Evolutionary conservation across 2,888 invertebrate species (phyloP).

Genomic region (Clitarchus hookeri): DNA sequence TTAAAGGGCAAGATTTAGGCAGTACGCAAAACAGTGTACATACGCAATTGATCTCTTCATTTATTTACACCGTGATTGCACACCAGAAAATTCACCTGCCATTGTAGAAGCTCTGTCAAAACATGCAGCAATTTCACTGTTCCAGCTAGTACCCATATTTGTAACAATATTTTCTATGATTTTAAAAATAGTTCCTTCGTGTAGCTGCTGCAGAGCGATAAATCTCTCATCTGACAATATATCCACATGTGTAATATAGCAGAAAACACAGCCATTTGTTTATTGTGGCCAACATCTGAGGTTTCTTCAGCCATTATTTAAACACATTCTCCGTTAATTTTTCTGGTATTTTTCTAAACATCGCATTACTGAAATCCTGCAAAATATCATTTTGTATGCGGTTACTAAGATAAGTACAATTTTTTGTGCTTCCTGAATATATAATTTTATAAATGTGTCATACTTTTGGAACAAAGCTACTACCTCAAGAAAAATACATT

Average conservation of each 20-base stretch:
- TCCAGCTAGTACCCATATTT: not conserved
- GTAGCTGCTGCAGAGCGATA: not conserved
- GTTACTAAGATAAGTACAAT: not conserved
- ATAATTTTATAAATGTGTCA: slow-evolving; percentile 11
- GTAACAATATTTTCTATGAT: not conserved
- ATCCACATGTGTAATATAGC: not conserved
- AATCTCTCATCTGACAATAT: not conserved
- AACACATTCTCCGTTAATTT: not conserved
- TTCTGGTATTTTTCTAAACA: not conserved
- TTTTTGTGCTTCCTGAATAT: not conserved
- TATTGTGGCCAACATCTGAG: not conserved
- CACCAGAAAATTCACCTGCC: not conserved
- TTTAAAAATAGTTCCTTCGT: not conserved
- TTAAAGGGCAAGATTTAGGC: not conserved
- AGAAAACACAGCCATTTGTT: slow-evolving; percentile 16
- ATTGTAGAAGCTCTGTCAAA: slow-evolving; percentile 16
- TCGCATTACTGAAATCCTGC: not conserved
- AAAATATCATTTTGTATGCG: not conserved
- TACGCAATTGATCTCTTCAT: not conserved
- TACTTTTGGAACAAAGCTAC: slow-evolving; percentile 5
- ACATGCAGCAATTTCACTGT: not conserved
- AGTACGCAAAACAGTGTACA: too few relatives aligned
- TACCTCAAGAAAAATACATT: not conserved
- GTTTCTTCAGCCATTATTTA: not conserved
- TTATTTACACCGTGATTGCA: not conserved